Conservation (phyloP, 2,113 vertebrate species). For the Trachemys scripta region DNA sequence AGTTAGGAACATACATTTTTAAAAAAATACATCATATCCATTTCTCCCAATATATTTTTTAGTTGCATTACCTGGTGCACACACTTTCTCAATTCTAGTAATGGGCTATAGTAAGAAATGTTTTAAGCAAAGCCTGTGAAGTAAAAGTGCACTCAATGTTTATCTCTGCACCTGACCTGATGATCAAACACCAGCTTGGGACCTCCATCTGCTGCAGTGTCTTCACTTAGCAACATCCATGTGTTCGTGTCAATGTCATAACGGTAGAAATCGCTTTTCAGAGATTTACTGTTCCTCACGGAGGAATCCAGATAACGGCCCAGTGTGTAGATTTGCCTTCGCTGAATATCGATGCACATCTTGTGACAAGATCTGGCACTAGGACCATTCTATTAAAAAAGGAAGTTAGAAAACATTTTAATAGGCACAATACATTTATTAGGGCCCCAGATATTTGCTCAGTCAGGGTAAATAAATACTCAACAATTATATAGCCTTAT, state of each 20-base stretch:
- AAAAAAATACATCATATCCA: not conserved
- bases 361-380: slow-evolving; percentile 99
- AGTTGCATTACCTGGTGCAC: accelerated
- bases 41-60: not conserved
- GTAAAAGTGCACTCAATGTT: not conserved
- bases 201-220: slow-evolving; percentile 94
- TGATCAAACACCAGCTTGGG: slow-evolving; percentile 98
- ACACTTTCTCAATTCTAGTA: accelerated
- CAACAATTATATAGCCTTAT: not conserved
- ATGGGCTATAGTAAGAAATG: accelerated
- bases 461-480: not conserved
- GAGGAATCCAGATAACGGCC: slow-evolving; percentile 98
- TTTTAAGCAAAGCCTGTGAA: not conserved
- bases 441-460: not conserved
- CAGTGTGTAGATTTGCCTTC: slow-evolving; percentile 96
- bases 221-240: slow-evolving; percentile 95
- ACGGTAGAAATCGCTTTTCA: slow-evolving; percentile 98
- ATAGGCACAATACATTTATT: accelerated
- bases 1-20: not conserved
- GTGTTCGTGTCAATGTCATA: slow-evolving; percentile 96
- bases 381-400: slow-evolving; percentile 86
- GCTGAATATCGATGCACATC: slow-evolving; percentile 98
- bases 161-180: slow-evolving; percentile 85
- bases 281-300: slow-evolving; percentile 97
- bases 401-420: not conserved